These are phyloP conservation scores for Nemoura dubitans DNA, from an alignment of 2,888 invertebrate species.

Conservation along the genomic window DNA sequence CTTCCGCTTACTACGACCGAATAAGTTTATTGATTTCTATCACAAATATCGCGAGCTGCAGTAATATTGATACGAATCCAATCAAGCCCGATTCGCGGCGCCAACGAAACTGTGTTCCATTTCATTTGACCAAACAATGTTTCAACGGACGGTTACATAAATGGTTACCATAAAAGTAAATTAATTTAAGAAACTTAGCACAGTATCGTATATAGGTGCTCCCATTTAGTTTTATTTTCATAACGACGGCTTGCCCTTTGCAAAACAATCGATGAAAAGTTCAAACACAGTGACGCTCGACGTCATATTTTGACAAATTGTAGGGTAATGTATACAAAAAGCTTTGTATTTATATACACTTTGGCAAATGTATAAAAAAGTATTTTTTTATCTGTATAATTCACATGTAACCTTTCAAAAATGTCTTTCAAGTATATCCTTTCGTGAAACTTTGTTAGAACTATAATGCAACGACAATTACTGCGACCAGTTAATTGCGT, in stretches of 20 bases:
- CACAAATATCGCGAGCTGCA: background rate
- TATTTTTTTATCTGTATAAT: background rate
- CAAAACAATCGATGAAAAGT: background rate
- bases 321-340: background rate
- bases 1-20: background rate
- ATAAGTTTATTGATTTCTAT: conserved; percentile 1
- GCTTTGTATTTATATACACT: background rate
- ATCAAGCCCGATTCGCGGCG: background rate
- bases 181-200: background rate
- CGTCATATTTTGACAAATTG: background rate
- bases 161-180: background rate
- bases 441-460: background rate
- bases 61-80: conserved; percentile 5
- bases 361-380: background rate
- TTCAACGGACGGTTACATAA: no score
- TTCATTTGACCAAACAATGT: no score
- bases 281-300: background rate
- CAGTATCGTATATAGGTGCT: background rate
- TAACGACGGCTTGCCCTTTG: background rate
- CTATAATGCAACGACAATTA: background rate
- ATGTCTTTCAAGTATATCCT: background rate
- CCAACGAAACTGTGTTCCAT: background rate
- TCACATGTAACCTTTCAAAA: background rate
- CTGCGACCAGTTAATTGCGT: background rate
- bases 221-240: background rate